phyloP scores from a whole-genome alignment of 2,797 vertebrate genomes.

The Miopithecus talapoin region DNA sequence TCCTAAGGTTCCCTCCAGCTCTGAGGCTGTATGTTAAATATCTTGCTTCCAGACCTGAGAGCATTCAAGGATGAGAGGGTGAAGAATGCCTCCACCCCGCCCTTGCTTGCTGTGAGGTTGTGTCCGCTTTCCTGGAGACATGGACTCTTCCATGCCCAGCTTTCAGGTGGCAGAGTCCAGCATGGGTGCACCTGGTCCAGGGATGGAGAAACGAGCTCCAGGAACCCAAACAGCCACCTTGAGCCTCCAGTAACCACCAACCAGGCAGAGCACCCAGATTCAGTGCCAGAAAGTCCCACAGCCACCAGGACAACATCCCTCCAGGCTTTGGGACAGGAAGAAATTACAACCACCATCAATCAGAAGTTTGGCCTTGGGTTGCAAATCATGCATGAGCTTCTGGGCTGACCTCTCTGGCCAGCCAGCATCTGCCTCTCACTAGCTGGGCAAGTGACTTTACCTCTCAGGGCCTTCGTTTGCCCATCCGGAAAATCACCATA shows the following conservation, averaged over 20 bases:
- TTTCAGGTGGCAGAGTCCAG: not conserved
- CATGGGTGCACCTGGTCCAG: not conserved
- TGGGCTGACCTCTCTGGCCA: not conserved
- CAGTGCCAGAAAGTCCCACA: not conserved
- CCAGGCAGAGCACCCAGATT: not conserved
- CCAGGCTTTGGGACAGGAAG: not conserved
- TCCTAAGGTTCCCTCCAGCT: not conserved
- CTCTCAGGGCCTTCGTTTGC: not conserved
- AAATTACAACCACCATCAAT: not conserved
- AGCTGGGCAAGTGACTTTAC: not conserved
- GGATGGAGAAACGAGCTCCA: not conserved
- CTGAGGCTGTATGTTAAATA: not conserved
- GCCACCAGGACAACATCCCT: not conserved
- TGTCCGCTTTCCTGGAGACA: not conserved
- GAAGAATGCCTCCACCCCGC: too few species aligned
- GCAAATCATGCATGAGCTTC: not conserved
- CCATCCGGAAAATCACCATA: not conserved
- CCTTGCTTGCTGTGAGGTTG: not conserved
- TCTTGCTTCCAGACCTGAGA: not conserved
- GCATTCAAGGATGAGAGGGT: not conserved
- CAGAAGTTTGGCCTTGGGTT: not conserved
- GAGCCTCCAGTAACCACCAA: not conserved
- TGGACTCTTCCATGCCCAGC: not conserved
- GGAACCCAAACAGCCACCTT: not conserved
- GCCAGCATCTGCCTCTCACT: not conserved